phyloP scores from a whole-genome alignment of 2,113 vertebrate genomes.

The Chamaea fasciata region DNA sequence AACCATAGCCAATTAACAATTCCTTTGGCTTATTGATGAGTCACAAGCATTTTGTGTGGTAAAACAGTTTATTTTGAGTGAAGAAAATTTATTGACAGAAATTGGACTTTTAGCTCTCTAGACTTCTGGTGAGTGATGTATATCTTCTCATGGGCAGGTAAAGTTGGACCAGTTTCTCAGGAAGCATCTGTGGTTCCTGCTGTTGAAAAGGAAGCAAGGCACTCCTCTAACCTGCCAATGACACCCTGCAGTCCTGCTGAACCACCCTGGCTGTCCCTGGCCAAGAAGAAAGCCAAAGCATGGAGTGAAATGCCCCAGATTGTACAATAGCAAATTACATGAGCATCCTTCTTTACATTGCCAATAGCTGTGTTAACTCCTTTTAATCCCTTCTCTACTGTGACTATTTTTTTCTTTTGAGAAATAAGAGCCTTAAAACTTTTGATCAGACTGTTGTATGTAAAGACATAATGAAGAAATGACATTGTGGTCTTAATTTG shows the following conservation, averaged over 20 bases:
- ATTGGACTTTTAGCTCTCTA: neutral
- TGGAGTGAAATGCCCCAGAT: conserved; percentile 89
- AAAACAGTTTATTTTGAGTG: neutral
- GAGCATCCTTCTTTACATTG: neutral
- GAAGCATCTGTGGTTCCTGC: conserved; percentile 56
- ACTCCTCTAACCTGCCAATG: conserved; percentile 35
- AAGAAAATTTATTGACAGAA: neutral
- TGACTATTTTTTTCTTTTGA: conserved; percentile 4
- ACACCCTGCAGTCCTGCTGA: conserved; percentile 67
- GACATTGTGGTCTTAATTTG: neutral
- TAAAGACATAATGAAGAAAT: conserved; percentile 13
- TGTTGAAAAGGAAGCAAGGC: conserved; percentile 43
- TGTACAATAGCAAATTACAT: conserved; percentile 69
- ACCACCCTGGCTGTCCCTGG: conserved; percentile 88
- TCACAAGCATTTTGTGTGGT: neutral
- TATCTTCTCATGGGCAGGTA: conserved; percentile 55
- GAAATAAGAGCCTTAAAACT: conserved; percentile 49
- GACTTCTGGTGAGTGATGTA: neutral
- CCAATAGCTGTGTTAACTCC: conserved; percentile 29
- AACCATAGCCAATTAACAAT: neutral
- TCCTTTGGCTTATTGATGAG: neutral
- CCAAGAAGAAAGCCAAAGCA: conserved; percentile 93
- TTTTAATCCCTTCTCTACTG: conserved; percentile 25
- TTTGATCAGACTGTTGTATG: neutral
- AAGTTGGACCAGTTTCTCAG: conserved; percentile 54